Evolutionary conservation across 2,797 vertebrate genomes (phyloP).

Genomic region (Rhadinocentrus ornatus): DNA sequence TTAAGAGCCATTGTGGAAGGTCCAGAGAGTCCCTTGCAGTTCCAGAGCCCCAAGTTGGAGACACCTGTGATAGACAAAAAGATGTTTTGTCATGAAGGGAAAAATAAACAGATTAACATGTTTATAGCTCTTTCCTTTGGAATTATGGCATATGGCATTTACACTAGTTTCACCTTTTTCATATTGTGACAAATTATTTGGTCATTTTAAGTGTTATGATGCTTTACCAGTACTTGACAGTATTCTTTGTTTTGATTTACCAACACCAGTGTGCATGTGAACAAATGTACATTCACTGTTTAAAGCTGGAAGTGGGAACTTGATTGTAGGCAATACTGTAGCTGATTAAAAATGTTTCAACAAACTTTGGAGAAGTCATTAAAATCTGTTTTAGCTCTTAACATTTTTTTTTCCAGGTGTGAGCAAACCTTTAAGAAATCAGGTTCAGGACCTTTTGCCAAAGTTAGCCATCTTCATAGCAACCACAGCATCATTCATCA

Average conservation of each 20-base stretch:
- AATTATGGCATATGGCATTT: too few relatives aligned
- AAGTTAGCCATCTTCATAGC: slow-evolving; percentile 39
- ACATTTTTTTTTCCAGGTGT: slow-evolving; percentile 47
- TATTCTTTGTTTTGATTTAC: too few relatives aligned
- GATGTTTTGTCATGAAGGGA: too few relatives aligned
- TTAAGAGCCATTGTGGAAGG: too few relatives aligned
- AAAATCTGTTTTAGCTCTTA: not conserved
- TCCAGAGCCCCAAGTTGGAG: too few relatives aligned
- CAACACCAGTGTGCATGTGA: not conserved
- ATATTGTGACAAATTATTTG: not conserved
- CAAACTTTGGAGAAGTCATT: not conserved
- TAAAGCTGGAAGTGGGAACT: accelerated
- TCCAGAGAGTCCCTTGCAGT: too few relatives aligned
- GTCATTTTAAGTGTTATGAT: not conserved
- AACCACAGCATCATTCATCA: slow-evolving; percentile 44
- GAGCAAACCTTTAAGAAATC: slow-evolving; percentile 48
- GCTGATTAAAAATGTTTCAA: not conserved
- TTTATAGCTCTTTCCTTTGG: too few relatives aligned
- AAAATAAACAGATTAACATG: too few relatives aligned
- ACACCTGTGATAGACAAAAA: too few relatives aligned
- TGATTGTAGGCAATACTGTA: not conserved
- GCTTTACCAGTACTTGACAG: too few relatives aligned
- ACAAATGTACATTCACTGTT: not conserved
- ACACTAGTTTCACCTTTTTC: too few relatives aligned
- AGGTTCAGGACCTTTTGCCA: slow-evolving; percentile 39